Conservation (phyloP, 1,140 invertebrate genomes). For the Globodera ellingtonae region DNA sequence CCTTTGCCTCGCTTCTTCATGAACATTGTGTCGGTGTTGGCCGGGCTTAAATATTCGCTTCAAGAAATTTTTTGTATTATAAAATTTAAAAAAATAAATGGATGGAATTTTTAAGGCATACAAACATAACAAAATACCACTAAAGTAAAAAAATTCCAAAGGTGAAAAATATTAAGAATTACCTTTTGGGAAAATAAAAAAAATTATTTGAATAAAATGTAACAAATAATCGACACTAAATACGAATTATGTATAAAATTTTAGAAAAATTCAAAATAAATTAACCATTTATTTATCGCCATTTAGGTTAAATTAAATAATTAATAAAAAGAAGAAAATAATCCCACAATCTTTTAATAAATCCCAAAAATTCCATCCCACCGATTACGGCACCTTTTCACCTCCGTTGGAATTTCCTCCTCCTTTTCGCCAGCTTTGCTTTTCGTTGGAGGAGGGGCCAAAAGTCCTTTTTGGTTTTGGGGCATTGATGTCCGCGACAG, state of each 20-base stretch:
- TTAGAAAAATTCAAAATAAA: too few relatives aligned
- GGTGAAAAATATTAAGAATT: too few relatives aligned
- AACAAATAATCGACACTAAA: too few relatives aligned
- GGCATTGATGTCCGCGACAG: background rate
- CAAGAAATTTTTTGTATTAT: constrained; percentile 4
- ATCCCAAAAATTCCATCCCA: background rate
- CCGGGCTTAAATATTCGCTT: constrained; percentile 7
- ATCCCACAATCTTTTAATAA: background rate
- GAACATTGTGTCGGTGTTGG: background rate
- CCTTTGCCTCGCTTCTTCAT: constrained; percentile 1
- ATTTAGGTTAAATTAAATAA: too few relatives aligned
- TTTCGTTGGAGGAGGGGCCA: background rate
- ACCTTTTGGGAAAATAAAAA: too few relatives aligned
- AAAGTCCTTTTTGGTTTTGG: constrained; percentile 1
- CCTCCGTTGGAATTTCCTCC: constrained; percentile 4
- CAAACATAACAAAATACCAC: too few relatives aligned
- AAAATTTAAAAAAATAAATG: background rate
- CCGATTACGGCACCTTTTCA: constrained; percentile 16
- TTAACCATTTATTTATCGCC: too few relatives aligned
- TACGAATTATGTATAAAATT: too few relatives aligned
- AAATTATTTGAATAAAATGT: too few relatives aligned
- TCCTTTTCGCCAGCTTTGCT: background rate
- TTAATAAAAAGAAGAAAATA: too few relatives aligned
- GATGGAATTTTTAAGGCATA: constrained; percentile 6
- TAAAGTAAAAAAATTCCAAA: too few relatives aligned